A percentile compares a stretch with the other conserved stretches of the same genome.
Evolutionary conservation across 2,113 vertebrate genomes (phyloP).

Genomic region (Bufo gargarizans): DNA sequence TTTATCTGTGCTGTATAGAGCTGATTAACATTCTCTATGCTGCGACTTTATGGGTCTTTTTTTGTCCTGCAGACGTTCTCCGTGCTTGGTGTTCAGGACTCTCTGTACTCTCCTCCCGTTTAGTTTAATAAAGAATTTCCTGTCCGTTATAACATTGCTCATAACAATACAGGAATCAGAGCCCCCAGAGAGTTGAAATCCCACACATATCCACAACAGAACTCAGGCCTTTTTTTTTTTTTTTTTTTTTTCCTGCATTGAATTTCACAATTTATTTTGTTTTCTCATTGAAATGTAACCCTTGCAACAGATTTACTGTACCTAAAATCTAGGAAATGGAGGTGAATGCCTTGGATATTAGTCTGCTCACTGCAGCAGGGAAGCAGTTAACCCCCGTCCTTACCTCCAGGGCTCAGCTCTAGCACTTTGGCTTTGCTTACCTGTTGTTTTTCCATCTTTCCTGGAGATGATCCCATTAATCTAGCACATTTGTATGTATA

Average conservation of each 20-base stretch:
- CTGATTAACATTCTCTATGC: neutral
- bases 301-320: neutral
- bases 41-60: neutral
- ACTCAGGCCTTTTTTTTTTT: constrained; percentile 27
- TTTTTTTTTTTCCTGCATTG: constrained; percentile 17
- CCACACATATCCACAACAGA: constrained; percentile 62
- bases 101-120: constrained; percentile 28
- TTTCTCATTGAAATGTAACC: neutral
- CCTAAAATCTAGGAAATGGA: neutral
- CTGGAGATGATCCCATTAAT: neutral
- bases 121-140: constrained; percentile 57
- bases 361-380: neutral
- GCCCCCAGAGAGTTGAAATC: constrained; percentile 52
- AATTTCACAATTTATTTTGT: constrained; percentile 22
- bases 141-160: constrained; percentile 55
- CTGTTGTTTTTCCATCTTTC: neutral
- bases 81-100: constrained; percentile 11
- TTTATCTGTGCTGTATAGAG: neutral
- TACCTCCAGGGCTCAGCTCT: neutral
- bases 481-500: neutral
- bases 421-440: neutral
- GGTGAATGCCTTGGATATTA: neutral
- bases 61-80: neutral
- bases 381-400: neutral
- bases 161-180: constrained; percentile 55